Evolutionary conservation across 2,797 vertebrate genomes (phyloP).

Genomic region (Hippopotamyrus pictus): DNA sequence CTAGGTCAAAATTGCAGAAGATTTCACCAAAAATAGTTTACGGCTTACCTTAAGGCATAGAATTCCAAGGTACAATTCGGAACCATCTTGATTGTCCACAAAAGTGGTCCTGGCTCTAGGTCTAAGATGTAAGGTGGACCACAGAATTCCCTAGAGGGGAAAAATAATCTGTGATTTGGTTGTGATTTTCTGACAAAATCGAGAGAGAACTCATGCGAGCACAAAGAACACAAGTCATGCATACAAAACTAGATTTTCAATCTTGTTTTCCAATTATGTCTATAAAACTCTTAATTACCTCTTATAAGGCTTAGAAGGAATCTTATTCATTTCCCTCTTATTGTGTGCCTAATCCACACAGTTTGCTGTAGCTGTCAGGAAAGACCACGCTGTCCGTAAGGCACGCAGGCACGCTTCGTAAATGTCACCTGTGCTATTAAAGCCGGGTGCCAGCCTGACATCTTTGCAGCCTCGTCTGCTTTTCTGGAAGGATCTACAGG

Average conservation of each 20-base stretch:
- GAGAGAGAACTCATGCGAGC: neutral
- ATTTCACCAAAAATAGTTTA: neutral
- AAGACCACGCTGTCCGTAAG: neutral
- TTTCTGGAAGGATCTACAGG: neutral
- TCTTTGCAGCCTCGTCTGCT: neutral
- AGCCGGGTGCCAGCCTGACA: neutral
- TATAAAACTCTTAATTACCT: neutral
- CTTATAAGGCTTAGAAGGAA: neutral
- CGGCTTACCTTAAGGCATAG: neutral
- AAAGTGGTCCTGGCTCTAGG: neutral
- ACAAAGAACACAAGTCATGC: neutral
- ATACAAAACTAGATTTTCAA: neutral
- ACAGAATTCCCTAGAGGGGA: neutral
- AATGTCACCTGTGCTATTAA: conserved; percentile 8
- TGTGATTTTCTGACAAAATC: neutral
- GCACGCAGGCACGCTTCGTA: neutral
- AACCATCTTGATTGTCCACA: neutral
- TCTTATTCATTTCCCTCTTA: neutral
- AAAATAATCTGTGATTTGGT: neutral
- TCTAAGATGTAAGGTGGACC: neutral
- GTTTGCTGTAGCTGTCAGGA: neutral
- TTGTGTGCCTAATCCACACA: neutral
- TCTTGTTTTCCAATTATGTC: neutral
- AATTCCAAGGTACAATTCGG: neutral
- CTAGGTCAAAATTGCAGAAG: neutral